Conservation (phyloP, 2,797 vertebrate species). For the Enteromius radiatus region DNA sequence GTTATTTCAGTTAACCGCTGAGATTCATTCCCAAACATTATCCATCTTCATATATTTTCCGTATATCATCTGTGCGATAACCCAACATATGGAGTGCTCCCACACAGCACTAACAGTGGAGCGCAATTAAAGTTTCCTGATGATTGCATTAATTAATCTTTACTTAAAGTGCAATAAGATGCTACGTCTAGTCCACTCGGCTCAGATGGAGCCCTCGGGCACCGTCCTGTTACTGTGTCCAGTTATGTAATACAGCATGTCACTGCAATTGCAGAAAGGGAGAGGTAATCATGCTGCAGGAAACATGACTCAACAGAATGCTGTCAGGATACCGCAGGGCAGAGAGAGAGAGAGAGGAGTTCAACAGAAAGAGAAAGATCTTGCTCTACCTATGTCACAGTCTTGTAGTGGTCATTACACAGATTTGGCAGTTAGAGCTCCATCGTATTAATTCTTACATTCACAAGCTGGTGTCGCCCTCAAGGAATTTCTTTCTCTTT, state of each 20-base stretch:
- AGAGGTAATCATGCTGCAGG: conserved; percentile 36
- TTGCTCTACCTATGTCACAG: not conserved
- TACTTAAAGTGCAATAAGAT: conserved; percentile 42
- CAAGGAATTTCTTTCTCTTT: not conserved
- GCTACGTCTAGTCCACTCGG: conserved; percentile 13
- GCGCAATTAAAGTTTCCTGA: conserved; percentile 8
- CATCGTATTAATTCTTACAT: not conserved
- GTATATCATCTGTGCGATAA: not conserved
- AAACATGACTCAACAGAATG: conserved; percentile 53
- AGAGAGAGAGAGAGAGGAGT: not conserved
- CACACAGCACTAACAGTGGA: not conserved
- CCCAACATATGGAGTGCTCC: not conserved
- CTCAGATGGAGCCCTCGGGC: conserved; percentile 23
- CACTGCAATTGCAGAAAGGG: conserved; percentile 35
- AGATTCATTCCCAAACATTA: not conserved
- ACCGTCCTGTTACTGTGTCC: conserved; percentile 24
- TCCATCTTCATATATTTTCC: not conserved
- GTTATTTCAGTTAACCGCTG: not conserved
- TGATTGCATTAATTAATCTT: conserved; percentile 22
- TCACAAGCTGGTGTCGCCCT: not conserved
- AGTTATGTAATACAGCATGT: conserved; percentile 49
- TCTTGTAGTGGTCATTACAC: conserved; percentile 7
- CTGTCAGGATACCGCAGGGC: conserved; percentile 29
- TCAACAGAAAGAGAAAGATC: conserved; percentile 2
- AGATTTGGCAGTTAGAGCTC: not conserved